Conservation (phyloP, 2,888 invertebrate species). For the Drosophila acutilabella region DNA sequence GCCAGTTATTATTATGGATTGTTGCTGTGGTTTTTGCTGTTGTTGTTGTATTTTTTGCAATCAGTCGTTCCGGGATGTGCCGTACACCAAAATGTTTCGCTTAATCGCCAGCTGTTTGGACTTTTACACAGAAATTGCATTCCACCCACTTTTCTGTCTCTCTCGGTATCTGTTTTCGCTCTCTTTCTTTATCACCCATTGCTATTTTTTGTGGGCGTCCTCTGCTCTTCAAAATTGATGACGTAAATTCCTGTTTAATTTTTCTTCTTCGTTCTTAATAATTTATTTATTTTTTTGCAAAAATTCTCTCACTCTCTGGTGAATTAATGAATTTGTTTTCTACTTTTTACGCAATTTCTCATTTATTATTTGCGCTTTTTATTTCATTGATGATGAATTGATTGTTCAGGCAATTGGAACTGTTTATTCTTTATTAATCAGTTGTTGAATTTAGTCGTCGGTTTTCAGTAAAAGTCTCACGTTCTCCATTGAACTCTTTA, state of each 20-base stretch:
- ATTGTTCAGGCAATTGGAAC: neutral
- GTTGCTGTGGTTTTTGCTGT: conserved; percentile 5
- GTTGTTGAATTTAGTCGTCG: conserved; percentile 5
- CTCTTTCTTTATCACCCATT: conserved; percentile 2
- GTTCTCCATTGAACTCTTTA: neutral
- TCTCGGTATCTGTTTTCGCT: neutral
- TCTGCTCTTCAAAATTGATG: conserved; percentile 18
- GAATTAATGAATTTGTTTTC: conserved; percentile 33
- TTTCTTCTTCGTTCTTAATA: conserved; percentile 2
- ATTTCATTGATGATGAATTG: conserved; percentile 18
- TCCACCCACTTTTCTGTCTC: conserved; percentile 34
- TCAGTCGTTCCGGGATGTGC: conserved; percentile 43
- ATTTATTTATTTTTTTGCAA: conserved; percentile 6
- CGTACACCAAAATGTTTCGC: conserved; percentile 35
- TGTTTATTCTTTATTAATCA: conserved; percentile 31
- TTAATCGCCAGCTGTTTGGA: conserved; percentile 17
- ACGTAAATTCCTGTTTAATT: conserved; percentile 39
- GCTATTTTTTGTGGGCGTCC: conserved; percentile 50
- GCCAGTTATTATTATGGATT: neutral
- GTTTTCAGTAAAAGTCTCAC: neutral
- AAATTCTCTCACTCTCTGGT: conserved; percentile 7
- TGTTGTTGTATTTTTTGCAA: neutral
- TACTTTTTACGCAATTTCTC: conserved; percentile 23
- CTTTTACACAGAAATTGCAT: conserved; percentile 19
- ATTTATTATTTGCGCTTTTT: conserved; percentile 1